Conservation (phyloP, 2,888 invertebrate species). For the Tiphia femorata region DNA sequence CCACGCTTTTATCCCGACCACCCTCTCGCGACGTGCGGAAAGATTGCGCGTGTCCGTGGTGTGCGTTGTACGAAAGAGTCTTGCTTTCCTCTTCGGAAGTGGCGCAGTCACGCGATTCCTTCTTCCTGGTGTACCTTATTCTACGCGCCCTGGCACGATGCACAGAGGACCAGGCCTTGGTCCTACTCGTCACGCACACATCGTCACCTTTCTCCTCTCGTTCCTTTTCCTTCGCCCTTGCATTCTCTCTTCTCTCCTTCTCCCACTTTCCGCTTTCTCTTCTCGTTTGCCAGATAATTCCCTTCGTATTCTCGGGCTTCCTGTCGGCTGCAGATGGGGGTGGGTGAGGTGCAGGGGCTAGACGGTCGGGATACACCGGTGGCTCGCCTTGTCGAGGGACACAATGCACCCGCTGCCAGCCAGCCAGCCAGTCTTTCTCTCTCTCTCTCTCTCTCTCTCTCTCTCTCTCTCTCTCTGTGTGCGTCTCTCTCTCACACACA, state of each 20-base stretch:
- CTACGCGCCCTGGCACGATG: conserved; percentile 1
- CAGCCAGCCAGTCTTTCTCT: too few species aligned
- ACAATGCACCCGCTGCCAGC: conserved; percentile 32
- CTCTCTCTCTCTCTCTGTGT: too few species aligned
- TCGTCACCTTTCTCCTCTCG: too few species aligned
- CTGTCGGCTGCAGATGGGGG: conserved; percentile 39
- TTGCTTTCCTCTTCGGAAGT: conserved; percentile 21
- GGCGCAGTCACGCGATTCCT: conserved; percentile 32
- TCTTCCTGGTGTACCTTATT: not conserved
- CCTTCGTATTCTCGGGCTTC: conserved; percentile 42
- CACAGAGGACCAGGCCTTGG: too few species aligned
- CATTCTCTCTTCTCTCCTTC: not conserved
- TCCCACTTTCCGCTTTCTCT: conserved; percentile 2
- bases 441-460: conserved; percentile 10
- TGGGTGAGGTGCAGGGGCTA: too few species aligned
- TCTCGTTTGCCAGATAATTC: conserved; percentile 43
- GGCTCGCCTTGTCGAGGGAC: conserved; percentile 25
- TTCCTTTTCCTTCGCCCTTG: not conserved
- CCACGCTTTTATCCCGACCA: too few species aligned
- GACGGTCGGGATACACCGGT: too few species aligned
- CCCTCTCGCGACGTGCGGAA: too few species aligned
- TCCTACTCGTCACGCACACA: too few species aligned
- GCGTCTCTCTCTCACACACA: too few species aligned
- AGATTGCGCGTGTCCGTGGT: too few species aligned
- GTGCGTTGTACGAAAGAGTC: too few species aligned